Base-by-base conservation (phyloP, 2,888 invertebrate genomes). In the Cryptophagus acutangulus region DNA sequence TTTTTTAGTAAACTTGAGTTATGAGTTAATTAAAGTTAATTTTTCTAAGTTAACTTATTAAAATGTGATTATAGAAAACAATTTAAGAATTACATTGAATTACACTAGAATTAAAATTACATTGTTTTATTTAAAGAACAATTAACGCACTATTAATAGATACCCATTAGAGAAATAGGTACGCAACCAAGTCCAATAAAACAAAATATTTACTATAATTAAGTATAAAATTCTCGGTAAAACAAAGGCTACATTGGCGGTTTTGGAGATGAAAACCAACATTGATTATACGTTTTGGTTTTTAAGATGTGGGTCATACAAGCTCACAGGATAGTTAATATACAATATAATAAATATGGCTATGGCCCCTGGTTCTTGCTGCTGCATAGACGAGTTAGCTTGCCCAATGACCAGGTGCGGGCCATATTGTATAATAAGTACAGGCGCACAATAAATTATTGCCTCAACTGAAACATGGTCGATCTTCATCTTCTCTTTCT, bases 341-440 rank as follows among this genome's bases (percentile, higher is more conserved):
- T 46, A 47, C 56, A 53, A n/a, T n/a, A n/a, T n/a, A n/a, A n/a
- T n/a, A n/a, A n/a, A n/a, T n/a, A n/a, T n/a, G n/a, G n/a, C 55
- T 54, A 57, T 55, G 52, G 55, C 55, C 57, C 49, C 54, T 48
- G 53, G 52, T 55, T 47, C 38, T 46, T 50, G 43, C 38, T 36
- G 46, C 44, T 26, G 12, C 46, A 49, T 49, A 52, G 52, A 51
- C 48, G 47, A 52, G 52, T 52, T 46, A 44, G 49, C 47, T 50
- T 52, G 50, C 55, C 51, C 52, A 57, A 55, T 58, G 54, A 55
- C 58, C 59, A 59, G 59, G 59, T 60, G 59, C 56, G 49, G 52
- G 51, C 54, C 54, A 57, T 58, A 59, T 59, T 58, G 59, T 58
- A 59, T 59, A 53, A 55, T 54, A 55, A 58, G 52, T 53, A 52